Base-by-base conservation (phyloP, 2,797 vertebrate species). In the Brachyalestes nurse region DNA sequence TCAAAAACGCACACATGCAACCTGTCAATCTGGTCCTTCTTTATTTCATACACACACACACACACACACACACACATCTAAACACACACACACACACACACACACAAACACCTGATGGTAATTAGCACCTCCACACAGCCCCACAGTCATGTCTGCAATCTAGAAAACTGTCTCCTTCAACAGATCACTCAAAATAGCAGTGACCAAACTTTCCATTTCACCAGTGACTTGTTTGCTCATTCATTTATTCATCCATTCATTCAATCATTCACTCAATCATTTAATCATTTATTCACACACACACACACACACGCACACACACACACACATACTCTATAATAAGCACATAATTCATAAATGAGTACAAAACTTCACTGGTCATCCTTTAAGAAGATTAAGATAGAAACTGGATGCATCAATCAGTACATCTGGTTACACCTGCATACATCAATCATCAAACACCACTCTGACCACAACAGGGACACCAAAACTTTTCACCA, bases 121-220 rank as follows among this genome's bases (percentile, higher is more conserved):
- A 82, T 82, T 82, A 42, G 34, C 51, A 67, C 53, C 34, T 58
- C 28, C 21, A 81, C 70, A 70, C 83, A 82, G 57, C 64, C 74
- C 62, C 76, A 80, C 51, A 40, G 6, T 81, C 65, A 83, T 69
- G 61, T 78, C 75, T 74, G 57, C 47, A 88, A 83, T 87, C 84
- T 66, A 79, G 64, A 77, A 85, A 83, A 87, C 88, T 84, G 75
- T 89, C 83, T 83, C 81, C 85, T 86, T 89, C 75, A 78, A 84
- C 83, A 84, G 80, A 72, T 73, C 28, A 47, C 65, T 82, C 23
- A 80, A 80, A 91, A 90, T 89, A 91, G 81, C 77, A 88, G 89
- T 86, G 85, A 83, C 86, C 83, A 86, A 87, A 71, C 84, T 85
- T 85, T 84, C 80, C 70, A 70, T 87, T 85, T 72, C 79, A 74